Evolutionary conservation across 2,113 vertebrate genomes (phyloP).

Genomic region (Amazona guildingii): DNA sequence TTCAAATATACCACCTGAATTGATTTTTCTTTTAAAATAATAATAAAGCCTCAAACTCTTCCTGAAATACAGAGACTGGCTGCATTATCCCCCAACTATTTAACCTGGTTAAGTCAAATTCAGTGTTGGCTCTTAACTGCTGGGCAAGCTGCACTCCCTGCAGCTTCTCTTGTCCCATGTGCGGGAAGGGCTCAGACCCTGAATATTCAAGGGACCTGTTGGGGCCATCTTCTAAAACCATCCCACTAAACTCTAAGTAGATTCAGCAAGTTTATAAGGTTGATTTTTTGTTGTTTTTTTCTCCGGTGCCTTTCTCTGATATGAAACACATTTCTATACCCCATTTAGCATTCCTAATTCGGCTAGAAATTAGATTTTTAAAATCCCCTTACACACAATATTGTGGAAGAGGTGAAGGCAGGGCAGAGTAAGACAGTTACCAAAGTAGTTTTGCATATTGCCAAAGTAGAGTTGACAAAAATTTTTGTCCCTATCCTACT

Average conservation of each 20-base stretch:
- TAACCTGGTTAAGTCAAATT: not conserved
- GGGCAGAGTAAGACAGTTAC: not conserved
- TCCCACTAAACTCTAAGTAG: not conserved
- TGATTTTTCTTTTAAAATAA: not conserved
- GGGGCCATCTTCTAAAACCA: not conserved
- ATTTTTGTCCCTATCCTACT: not conserved
- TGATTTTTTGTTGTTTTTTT: not conserved
- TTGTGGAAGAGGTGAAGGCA: not conserved
- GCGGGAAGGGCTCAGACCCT: not conserved
- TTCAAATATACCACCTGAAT: not conserved
- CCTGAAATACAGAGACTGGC: not conserved
- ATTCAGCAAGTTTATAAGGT: not conserved
- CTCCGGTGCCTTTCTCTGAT: not conserved
- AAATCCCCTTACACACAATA: not conserved
- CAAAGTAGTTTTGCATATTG: not conserved
- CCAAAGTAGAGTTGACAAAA: not conserved
- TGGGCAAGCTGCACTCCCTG: not conserved
- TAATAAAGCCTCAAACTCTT: not conserved
- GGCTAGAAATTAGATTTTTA: not conserved
- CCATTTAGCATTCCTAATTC: not conserved
- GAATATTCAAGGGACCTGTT: not conserved
- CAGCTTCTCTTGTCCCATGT: not conserved
- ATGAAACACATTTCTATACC: not conserved
- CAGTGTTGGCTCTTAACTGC: not conserved
- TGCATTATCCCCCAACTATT: not conserved